Percentiles rank a stretch among this genome's conserved stretches.
Conservation (phyloP, 2,113 vertebrate genomes). For the Charadrius vociferus region DNA sequence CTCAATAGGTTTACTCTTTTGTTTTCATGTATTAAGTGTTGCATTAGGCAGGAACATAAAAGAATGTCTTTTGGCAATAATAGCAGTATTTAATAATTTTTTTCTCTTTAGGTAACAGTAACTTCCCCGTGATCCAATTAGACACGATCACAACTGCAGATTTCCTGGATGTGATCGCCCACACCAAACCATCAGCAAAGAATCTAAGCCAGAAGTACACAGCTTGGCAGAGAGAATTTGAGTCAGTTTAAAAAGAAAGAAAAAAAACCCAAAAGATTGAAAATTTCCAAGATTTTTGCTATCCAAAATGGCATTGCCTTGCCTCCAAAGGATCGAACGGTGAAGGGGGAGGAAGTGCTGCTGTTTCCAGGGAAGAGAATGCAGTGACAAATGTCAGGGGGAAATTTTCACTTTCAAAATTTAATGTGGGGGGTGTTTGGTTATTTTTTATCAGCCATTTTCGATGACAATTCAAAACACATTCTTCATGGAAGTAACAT, state of each 20-base stretch:
- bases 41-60: background rate
- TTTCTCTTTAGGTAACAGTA: slow-evolving; percentile 64
- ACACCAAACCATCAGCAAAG: slow-evolving; percentile 91
- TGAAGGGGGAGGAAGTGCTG: background rate
- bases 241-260: slow-evolving; percentile 82
- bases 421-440: background rate
- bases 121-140: slow-evolving; percentile 75
- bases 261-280: background rate
- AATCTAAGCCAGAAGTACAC: slow-evolving; percentile 85
- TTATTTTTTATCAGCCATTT: background rate
- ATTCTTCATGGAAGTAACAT: background rate
- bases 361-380: background rate
- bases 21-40: background rate
- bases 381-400: background rate
- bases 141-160: slow-evolving; percentile 88
- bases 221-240: slow-evolving; percentile 89
- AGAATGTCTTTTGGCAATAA: background rate
- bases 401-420: background rate
- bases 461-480: background rate
- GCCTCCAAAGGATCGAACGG: background rate
- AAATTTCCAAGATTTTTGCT: background rate
- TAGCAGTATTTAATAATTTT: background rate
- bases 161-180: slow-evolving; percentile 86
- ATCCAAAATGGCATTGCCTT: background rate
- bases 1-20: background rate